Evolutionary conservation across 2,888 invertebrate species (phyloP), one percentile per base, ranked within the genome.

Genomic region (Helobdella robusta): DNA sequence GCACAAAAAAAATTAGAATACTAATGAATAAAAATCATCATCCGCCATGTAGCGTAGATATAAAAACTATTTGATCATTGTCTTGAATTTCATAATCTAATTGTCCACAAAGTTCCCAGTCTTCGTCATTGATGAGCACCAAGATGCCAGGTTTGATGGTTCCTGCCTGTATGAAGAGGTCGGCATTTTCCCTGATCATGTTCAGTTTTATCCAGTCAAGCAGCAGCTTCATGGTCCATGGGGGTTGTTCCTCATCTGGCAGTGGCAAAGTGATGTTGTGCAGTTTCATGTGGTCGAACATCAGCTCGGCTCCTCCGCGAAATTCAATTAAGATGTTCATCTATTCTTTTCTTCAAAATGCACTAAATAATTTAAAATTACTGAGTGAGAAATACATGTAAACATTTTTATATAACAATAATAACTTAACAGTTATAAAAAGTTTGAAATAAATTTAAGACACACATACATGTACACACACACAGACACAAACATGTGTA

Each of bases 71-170:
- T 54, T 72, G 74, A 73, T 83, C 82, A 40, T 75, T 75, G 28
- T 76, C 71, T 69, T 78, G 73, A 23, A 83, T 70, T 64, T 75
- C 71, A 73, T 82, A 82, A 25, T 80, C 78, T 67, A 80, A 69
- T 71, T 81, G 78, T n/a, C 81, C 82, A 76, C 79, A 70, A 20
- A 97, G 81, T 79, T 97, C 94, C 95, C 95, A 97, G 76, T 97
- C 97, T 0, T 88, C 84, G 73, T 97, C 94, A 76, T 97, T 97
- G 8, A 97, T 85, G 1, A 97, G 81, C 0, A 97, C 93, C 59
- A 97, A 80, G 68, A 97, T 95, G 2, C 95, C 95, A 0, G 94
- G 93, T 59, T 94, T 81, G 77, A 83, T 81, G 40, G 78, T 78
- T 8, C 78, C 77, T 56, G 78, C 80, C 68, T 79, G 79, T 59